A percentile compares a stretch with the other conserved stretches of the same genome.
Evolutionary conservation across 2,888 invertebrate species (phyloP).

Genomic region (Monopis laevigella): DNA sequence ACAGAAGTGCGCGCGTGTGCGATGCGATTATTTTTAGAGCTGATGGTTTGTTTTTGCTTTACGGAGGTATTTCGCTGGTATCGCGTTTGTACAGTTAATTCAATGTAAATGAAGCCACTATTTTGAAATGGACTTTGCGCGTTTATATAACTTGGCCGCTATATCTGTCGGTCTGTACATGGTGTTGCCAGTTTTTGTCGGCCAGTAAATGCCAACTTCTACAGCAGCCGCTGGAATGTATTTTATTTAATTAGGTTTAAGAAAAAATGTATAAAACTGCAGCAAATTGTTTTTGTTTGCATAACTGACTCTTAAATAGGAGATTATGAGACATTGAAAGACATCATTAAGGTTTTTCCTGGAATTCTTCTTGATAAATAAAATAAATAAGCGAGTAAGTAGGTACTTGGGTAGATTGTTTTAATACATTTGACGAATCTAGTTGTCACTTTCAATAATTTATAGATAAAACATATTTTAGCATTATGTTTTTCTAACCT

Average conservation of each 20-base stretch:
- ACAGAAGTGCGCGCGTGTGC: slow-evolving; percentile 25
- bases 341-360: too few relatives aligned
- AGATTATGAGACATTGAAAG: too few relatives aligned
- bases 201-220: slow-evolving; percentile 9
- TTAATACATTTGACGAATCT: too few relatives aligned
- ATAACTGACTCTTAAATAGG: neutral
- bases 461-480: too few relatives aligned
- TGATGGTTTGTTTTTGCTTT: slow-evolving; percentile 54
- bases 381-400: too few relatives aligned
- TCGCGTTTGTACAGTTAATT: slow-evolving; percentile 29
- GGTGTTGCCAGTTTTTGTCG: slow-evolving; percentile 29
- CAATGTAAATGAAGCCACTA: slow-evolving; percentile 21
- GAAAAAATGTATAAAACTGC: neutral
- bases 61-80: slow-evolving; percentile 28
- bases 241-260: neutral
- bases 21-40: slow-evolving; percentile 51
- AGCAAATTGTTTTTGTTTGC: neutral
- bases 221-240: slow-evolving; percentile 2
- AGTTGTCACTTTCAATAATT: too few relatives aligned
- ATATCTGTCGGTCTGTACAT: slow-evolving; percentile 22
- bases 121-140: neutral
- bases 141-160: slow-evolving; percentile 8
- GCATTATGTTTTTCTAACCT: too few relatives aligned
- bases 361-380: too few relatives aligned
- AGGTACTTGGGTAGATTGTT: too few relatives aligned